A percentile compares a stretch with the other conserved stretches of the same genome.
Conservation (phyloP, 1,140 invertebrate species). For the Sitophilus oryzae region DNA sequence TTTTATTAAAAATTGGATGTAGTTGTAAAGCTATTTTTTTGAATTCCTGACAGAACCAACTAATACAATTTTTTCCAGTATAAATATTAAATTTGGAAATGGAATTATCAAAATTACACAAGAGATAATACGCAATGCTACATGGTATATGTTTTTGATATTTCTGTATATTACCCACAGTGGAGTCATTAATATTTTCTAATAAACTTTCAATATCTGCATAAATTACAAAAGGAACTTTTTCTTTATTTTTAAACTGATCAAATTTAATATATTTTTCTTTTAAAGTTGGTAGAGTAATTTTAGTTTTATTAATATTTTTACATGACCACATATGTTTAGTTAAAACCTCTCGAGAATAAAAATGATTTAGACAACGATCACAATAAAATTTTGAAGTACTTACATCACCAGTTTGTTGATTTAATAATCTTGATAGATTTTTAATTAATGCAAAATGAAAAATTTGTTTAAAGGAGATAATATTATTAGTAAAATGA, state of each 20-base stretch:
- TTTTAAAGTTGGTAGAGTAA: too few relatives aligned
- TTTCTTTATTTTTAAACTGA: neutral
- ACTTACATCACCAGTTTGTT: constrained; percentile 18
- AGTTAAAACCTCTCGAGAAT: constrained; percentile 40
- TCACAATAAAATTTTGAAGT: constrained; percentile 22
- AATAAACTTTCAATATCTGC: too few relatives aligned
- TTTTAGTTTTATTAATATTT: too few relatives aligned
- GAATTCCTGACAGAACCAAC: constrained; percentile 26
- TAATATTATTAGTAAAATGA: neutral
- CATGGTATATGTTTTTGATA: too few relatives aligned
- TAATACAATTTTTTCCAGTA: too few relatives aligned
- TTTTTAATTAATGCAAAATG: constrained; percentile 23
- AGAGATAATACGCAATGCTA: constrained; percentile 21
- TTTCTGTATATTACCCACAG: too few relatives aligned
- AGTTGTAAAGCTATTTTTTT: constrained; percentile 22
- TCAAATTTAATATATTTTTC: constrained; percentile 4
- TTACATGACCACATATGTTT: constrained; percentile 31
- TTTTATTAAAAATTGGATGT: constrained; percentile 21
- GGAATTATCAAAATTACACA: too few relatives aligned
- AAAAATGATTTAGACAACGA: constrained; percentile 29
- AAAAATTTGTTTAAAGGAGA: neutral
- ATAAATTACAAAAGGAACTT: too few relatives aligned
- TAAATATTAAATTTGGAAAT: too few relatives aligned
- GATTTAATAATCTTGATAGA: constrained; percentile 19
- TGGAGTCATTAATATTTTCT: too few relatives aligned